These are phyloP conservation scores for Spinus olivaceus DNA, from an alignment of 2,797 vertebrate species.

Conservation along the genomic window DNA sequence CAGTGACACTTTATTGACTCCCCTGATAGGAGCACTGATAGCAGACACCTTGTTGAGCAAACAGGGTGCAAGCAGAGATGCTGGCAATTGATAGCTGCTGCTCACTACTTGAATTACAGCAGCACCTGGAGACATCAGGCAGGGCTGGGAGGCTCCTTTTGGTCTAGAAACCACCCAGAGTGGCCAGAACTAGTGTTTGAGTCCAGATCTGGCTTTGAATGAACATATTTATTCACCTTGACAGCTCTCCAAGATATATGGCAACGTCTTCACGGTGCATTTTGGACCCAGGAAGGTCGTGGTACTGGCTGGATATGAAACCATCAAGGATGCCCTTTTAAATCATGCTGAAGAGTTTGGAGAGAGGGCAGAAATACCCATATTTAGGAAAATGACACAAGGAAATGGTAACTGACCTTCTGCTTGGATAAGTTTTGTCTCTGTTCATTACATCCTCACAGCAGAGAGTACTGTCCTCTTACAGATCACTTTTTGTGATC, in stretches of 20 bases:
- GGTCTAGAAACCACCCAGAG: neutral
- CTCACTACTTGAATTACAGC: neutral
- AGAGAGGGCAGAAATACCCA: constrained; percentile 67
- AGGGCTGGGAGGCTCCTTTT: neutral
- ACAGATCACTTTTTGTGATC: neutral
- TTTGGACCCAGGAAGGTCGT: constrained; percentile 65
- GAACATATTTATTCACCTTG: neutral
- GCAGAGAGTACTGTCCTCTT: neutral
- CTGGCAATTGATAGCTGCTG: neutral
- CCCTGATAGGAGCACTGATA: constrained; percentile 30
- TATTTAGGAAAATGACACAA: constrained; percentile 52
- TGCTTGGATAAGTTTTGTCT: neutral
- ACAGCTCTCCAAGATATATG: constrained; percentile 72
- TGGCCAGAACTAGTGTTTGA: neutral
- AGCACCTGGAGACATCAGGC: constrained; percentile 3
- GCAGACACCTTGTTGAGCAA: constrained; percentile 67
- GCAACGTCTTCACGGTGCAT: constrained; percentile 66
- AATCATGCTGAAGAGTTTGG: constrained; percentile 71
- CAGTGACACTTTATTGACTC: neutral
- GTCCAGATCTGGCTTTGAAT: neutral
- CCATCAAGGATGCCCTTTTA: constrained; percentile 74
- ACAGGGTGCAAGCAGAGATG: constrained; percentile 39
- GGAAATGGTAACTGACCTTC: constrained; percentile 51
- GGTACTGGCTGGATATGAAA: constrained; percentile 65
- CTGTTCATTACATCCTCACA: neutral